These are phyloP conservation scores for Bufo bufo DNA, from an alignment of 2,113 vertebrate genomes.

Conservation along the genomic window DNA sequence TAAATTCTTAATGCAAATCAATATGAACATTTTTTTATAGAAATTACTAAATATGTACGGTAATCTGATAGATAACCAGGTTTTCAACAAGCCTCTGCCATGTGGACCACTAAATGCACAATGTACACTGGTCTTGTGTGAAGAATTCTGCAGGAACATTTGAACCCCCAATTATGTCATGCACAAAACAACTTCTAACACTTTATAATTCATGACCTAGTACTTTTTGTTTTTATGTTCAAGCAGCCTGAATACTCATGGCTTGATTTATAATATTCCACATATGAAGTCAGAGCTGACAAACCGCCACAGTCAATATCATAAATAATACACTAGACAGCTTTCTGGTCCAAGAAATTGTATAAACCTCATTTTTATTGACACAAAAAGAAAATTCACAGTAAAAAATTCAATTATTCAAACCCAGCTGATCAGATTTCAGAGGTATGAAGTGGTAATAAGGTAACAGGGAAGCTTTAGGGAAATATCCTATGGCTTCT, in stretches of 20 bases:
- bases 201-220: neutral
- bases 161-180: neutral
- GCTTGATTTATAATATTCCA: neutral
- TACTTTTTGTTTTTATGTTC: neutral
- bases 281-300: neutral
- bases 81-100: too few species aligned
- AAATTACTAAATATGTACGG: too few species aligned
- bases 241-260: neutral
- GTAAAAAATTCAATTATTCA: neutral
- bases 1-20: too few species aligned
- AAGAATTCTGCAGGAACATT: neutral
- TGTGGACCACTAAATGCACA: too few species aligned
- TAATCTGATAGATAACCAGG: too few species aligned
- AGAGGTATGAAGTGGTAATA: neutral
- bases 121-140: too few species aligned
- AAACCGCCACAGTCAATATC: neutral
- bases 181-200: neutral
- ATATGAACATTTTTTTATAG: too few species aligned
- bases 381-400: neutral
- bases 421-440: neutral
- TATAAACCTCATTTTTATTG: neutral
- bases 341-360: neutral
- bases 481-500: neutral
- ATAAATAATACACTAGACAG: neutral
- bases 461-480: neutral